These are phyloP conservation scores for Pogonocherus hispidulus DNA, from an alignment of 2,888 invertebrate genomes.

Conservation along the genomic window DNA sequence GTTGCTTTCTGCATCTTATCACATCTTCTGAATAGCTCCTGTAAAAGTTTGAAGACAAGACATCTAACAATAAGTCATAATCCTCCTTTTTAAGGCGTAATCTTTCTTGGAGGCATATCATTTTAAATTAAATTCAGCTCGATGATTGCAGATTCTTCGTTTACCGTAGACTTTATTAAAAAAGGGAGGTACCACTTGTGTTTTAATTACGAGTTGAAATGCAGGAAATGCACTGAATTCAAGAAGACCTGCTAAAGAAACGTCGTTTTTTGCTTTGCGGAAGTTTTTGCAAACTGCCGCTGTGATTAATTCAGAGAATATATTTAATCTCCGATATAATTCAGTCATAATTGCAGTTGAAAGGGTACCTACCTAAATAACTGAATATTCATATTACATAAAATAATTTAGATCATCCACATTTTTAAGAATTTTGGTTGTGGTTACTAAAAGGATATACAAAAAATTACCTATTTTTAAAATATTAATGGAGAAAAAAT, in stretches of 20 bases:
- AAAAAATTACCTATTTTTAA: too few species aligned
- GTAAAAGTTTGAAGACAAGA: background rate
- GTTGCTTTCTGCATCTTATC: background rate
- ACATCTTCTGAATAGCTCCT: background rate
- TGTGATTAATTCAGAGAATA: too few species aligned
- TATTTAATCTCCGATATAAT: too few species aligned
- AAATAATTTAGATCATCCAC: too few species aligned
- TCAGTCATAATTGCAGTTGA: too few species aligned
- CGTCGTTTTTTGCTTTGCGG: background rate
- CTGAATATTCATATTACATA: too few species aligned
- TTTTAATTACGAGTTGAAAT: background rate
- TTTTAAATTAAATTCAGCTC: conserved; percentile 2
- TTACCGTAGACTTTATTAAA: background rate
- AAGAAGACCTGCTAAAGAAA: background rate
- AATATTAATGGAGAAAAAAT: too few species aligned
- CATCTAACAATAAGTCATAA: background rate
- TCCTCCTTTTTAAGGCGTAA: background rate
- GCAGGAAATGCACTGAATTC: background rate
- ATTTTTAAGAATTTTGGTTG: too few species aligned
- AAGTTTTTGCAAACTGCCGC: too few species aligned
- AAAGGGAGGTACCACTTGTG: background rate
- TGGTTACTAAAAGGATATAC: too few species aligned
- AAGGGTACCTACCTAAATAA: too few species aligned
- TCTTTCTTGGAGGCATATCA: background rate
- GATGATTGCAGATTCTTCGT: background rate